These are phyloP conservation scores for Eulemur rufifrons DNA, from an alignment of 2,113 vertebrate species.

Conservation along the genomic window DNA sequence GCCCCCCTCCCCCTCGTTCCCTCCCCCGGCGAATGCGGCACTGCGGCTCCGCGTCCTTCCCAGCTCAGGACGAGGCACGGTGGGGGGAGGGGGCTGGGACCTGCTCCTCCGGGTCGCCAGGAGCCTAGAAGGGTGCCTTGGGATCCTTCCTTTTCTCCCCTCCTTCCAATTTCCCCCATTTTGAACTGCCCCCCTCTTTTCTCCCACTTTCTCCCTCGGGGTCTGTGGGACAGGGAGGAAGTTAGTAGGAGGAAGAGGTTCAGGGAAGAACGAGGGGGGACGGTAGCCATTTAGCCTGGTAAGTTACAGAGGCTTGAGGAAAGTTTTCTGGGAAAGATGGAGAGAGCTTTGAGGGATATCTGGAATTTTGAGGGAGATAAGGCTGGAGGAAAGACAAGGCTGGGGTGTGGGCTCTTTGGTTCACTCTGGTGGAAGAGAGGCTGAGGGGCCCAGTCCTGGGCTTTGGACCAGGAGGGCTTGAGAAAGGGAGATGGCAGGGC, in stretches of 20 bases:
- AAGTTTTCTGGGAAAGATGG: conserved; percentile 18
- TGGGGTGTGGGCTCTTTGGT: neutral
- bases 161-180: neutral
- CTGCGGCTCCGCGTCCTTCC: conserved; percentile 73
- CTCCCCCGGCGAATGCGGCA: conserved; percentile 63
- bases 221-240: neutral
- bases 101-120: neutral
- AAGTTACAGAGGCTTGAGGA: conserved; percentile 5
- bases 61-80: conserved; percentile 42
- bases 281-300: neutral
- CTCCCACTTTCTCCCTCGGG: neutral
- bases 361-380: neutral
- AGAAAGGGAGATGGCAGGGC: neutral
- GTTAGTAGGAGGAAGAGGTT: neutral
- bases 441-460: neutral
- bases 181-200: neutral
- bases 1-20: neutral
- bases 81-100: conserved; percentile 37
- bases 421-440: neutral
- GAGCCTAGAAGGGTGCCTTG: neutral
- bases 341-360: neutral
- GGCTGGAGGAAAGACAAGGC: neutral
- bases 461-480: neutral
- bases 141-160: neutral
- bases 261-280: neutral